Evolutionary conservation across 2,797 vertebrate species (phyloP), one percentile per base, ranked within the genome.

Genomic region (Halcyon chelicuti): DNA sequence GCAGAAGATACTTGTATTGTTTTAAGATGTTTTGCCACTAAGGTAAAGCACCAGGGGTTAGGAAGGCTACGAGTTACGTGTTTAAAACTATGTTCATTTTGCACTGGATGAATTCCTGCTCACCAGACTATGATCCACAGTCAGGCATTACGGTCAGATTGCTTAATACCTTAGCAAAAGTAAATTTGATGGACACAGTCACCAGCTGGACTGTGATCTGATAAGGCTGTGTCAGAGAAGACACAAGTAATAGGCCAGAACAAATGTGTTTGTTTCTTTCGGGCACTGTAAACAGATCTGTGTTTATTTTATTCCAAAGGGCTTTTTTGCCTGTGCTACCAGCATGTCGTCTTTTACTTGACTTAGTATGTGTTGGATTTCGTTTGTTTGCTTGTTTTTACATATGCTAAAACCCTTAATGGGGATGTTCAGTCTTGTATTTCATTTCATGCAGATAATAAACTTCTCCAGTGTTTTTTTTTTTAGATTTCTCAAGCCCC

Each of bases 201-300:
- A 90, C 92, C 94, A 95, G 80, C 94, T 96, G 92, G 80, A 77
- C 75, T 87, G 90, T 91, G 95, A 95, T 94, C 88, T 89, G 83
- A 89, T 94, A 92, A 91, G 61, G 71, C 74, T 87, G 60, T 89
- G 88, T 93, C 47, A 84, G 60, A 76, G 80, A 95, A 86, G 67
- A 73, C 37, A 44, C 20, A 75, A 60, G 60, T 86, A 95, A 88
- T 42, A 88, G 77, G 22, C 63, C 52, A 91, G 71, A 84, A 92
- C 66, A 96, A 77, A 73, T 76, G 20, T 13, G 57, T 21, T 67
- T 67, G 33, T 82, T 96, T 95, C 51, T 93, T 94, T 93, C 71
- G 76, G 57, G 21, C 40, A 61, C 57, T 91, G 77, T 91, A 94
- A 96, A 92, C 80, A 96, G 86, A 92, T 90, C 67, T 92, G 80